Conservation (phyloP, 2,888 invertebrate genomes). For the Chrysomela aeneicollis region DNA sequence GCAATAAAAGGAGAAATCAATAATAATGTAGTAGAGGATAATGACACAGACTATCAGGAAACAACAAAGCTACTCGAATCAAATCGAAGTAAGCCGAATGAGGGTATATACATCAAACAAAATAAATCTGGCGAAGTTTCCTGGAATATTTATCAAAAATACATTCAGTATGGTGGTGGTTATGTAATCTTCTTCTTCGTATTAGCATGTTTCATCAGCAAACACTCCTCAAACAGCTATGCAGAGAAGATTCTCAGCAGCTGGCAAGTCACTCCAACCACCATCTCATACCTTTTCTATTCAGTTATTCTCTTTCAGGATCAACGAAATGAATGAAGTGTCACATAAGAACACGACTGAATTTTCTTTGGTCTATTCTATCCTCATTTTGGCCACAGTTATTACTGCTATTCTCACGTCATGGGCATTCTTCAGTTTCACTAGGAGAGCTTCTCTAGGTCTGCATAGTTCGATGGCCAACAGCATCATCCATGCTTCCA, state of each 20-base stretch:
- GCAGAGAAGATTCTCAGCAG: conserved; percentile 47
- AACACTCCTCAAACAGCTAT: conserved; percentile 45
- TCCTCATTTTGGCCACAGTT: conserved; percentile 25
- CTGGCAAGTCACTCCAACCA: conserved; percentile 43
- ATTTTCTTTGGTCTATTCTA: conserved; percentile 27
- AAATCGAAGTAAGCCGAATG: conserved; percentile 9
- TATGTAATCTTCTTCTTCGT: conserved; percentile 42
- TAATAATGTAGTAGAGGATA: conserved; percentile 15
- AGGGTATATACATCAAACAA: conserved; percentile 44
- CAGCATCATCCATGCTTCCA: conserved; percentile 64
- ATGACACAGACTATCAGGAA: conserved; percentile 22
- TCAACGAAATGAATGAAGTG: conserved; percentile 2
- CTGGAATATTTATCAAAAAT: conserved; percentile 45
- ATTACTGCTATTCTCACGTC: conserved; percentile 33
- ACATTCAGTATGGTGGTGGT: conserved; percentile 48
- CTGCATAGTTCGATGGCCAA: conserved; percentile 71
- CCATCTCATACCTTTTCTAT: conserved; percentile 6
- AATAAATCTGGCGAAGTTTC: conserved; percentile 46
- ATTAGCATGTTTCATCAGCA: conserved; percentile 41
- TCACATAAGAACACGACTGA: background rate
- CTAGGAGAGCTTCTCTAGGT: conserved; percentile 44
- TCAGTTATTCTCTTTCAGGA: conserved; percentile 13
- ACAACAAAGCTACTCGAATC: conserved; percentile 18
- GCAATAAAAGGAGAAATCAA: conserved; percentile 13
- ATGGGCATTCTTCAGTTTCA: conserved; percentile 36